phyloP scores from a whole-genome alignment of 2,797 vertebrate genomes.

The Phoxinus dragarum region DNA sequence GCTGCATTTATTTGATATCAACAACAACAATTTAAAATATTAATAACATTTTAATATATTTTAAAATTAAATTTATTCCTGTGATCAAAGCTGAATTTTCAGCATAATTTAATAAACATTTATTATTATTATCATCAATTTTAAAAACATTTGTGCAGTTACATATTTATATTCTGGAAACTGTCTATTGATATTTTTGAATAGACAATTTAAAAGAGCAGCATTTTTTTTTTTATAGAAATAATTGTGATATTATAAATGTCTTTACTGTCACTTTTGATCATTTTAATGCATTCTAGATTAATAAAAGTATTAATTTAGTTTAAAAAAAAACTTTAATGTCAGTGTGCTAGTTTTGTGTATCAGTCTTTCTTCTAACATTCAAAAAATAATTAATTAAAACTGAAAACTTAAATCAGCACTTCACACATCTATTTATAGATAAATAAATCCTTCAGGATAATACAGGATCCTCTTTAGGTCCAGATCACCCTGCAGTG shows the following conservation, averaged over 20 bases:
- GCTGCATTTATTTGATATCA: too few species aligned
- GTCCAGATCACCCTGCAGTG: background rate
- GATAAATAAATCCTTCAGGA: background rate
- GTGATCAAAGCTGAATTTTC: background rate
- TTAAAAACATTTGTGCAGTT: too few species aligned
- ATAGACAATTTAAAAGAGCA: background rate
- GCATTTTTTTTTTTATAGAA: background rate
- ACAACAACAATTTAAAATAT: background rate
- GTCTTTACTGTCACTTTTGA: too few species aligned
- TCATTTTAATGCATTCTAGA: background rate
- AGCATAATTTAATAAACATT: background rate
- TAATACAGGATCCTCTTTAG: background rate
- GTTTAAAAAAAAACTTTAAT: background rate
- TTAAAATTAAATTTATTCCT: background rate
- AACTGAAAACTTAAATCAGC: background rate
- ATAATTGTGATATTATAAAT: background rate
- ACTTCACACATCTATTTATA: background rate
- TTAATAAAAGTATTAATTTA: background rate
- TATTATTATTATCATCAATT: too few species aligned
- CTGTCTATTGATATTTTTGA: too few species aligned
- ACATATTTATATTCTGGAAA: too few species aligned
- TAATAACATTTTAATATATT: too few species aligned
- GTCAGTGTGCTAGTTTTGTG: background rate
- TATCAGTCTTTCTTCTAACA: background rate
- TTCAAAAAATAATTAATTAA: background rate